Percentiles rank a stretch among this genome's conserved stretches.
Evolutionary conservation across 2,113 vertebrate genomes (phyloP).

Genomic region (Psilopsiagon aurifrons): DNA sequence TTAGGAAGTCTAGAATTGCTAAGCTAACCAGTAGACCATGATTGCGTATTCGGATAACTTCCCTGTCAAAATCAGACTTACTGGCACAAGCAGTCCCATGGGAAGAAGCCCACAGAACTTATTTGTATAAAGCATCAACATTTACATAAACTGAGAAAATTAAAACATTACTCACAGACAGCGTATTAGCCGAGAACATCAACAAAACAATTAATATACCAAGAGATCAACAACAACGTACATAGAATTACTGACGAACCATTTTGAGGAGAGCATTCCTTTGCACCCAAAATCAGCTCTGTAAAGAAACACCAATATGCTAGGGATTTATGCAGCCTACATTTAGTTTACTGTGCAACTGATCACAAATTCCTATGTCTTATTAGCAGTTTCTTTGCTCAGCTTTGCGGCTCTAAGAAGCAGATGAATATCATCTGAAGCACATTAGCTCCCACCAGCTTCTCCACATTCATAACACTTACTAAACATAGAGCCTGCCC

Average conservation of each 20-base stretch:
- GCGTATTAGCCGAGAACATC: neutral
- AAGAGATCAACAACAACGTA: neutral
- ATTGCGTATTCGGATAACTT: neutral
- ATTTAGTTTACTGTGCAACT: neutral
- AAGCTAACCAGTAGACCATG: neutral
- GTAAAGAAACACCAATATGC: neutral
- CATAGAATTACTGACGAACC: neutral
- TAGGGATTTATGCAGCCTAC: fast-evolving
- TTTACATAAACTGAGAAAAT: neutral
- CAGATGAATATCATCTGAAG: neutral
- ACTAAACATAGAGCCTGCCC: neutral
- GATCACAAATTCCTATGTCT: neutral
- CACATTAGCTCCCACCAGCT: neutral
- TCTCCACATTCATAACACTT: neutral
- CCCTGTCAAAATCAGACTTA: neutral
- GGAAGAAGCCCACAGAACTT: neutral
- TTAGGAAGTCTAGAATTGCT: neutral
- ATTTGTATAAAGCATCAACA: neutral
- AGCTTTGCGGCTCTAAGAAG: neutral
- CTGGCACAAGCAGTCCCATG: neutral
- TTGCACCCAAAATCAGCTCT: neutral
- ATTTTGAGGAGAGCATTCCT: neutral
- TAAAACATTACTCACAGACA: neutral
- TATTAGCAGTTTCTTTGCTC: neutral
- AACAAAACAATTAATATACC: neutral